Conservation (phyloP, 2,888 invertebrate species). For the Epinotia bilunana region DNA sequence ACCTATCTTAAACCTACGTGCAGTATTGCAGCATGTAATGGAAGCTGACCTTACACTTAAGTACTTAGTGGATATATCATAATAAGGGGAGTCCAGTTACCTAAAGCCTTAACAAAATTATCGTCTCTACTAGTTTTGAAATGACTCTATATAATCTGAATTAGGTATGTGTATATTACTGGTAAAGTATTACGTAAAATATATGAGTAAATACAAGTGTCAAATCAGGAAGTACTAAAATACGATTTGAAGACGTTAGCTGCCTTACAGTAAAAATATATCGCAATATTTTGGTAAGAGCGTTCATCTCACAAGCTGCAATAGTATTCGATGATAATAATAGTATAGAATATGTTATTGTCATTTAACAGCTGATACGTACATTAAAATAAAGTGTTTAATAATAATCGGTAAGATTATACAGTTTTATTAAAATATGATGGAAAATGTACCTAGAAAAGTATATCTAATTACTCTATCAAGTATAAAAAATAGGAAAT, state of each 20-base stretch:
- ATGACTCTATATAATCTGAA: neutral
- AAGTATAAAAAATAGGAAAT: constrained; percentile 62
- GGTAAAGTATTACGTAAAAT: constrained; percentile 23
- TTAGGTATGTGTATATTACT: constrained; percentile 12
- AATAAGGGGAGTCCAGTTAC: neutral
- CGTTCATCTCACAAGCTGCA: constrained; percentile 35
- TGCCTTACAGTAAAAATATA: constrained; percentile 42
- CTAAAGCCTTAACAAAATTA: constrained; percentile 20
- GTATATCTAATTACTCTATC: constrained; percentile 62
- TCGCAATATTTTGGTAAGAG: constrained; percentile 39
- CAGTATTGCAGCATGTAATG: constrained; percentile 33
- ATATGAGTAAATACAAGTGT: constrained; percentile 19
- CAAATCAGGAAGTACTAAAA: constrained; percentile 37
- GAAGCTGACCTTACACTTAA: constrained; percentile 30
- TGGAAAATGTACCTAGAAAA: constrained; percentile 58
- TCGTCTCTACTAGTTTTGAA: constrained; percentile 5
- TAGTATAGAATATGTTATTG: constrained; percentile 52
- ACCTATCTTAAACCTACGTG: constrained; percentile 30
- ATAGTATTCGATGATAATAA: constrained; percentile 35
- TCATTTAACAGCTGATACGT: constrained; percentile 60
- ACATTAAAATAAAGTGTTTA: constrained; percentile 50
- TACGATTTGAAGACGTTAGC: constrained; percentile 35
- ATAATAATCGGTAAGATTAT: constrained; percentile 46
- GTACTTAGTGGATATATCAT: constrained; percentile 19
- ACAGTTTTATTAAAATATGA: constrained; percentile 50